Conservation (phyloP, 2,113 vertebrate species). For the Melanocharis versteri region DNA sequence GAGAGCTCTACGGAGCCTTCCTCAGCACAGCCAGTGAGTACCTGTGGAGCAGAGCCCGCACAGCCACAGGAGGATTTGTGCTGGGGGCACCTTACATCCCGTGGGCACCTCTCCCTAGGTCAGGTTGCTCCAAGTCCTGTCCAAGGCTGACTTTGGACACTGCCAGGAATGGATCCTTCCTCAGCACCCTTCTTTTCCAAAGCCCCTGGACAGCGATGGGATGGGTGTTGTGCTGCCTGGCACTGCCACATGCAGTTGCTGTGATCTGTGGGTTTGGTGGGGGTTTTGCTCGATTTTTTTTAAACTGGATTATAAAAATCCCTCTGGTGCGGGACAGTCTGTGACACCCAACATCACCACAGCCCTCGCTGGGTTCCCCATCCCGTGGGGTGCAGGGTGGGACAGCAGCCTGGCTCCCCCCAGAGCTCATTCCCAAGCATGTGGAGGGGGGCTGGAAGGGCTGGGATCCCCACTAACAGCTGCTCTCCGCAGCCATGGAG, state of each 20-base stretch:
- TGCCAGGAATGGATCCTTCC: neutral
- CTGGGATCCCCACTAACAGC: neutral
- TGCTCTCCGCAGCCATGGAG: conserved; percentile 74
- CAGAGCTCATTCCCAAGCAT: neutral
- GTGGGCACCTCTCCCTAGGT: neutral
- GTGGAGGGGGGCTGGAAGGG: neutral
- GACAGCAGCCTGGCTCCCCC: neutral
- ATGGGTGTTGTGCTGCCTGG: neutral
- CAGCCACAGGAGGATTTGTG: neutral
- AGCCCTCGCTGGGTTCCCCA: neutral
- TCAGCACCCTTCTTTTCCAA: neutral
- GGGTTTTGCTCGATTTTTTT: neutral
- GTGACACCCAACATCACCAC: rapidly evolving
- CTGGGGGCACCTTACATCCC: too few relatives aligned
- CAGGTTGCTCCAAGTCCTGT: neutral
- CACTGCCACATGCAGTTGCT: rapidly evolving
- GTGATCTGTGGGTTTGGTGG: neutral
- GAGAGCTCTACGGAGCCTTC: conserved; percentile 87
- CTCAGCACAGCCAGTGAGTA: conserved; percentile 84
- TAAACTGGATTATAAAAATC: neutral
- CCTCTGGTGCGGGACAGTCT: neutral
- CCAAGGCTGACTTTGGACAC: neutral
- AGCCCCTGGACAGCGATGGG: rapidly evolving
- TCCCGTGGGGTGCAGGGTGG: neutral
- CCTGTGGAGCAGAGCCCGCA: too few relatives aligned